Evolutionary conservation across 2,113 vertebrate genomes (phyloP).

Genomic region (Hydrolagus affinis): DNA sequence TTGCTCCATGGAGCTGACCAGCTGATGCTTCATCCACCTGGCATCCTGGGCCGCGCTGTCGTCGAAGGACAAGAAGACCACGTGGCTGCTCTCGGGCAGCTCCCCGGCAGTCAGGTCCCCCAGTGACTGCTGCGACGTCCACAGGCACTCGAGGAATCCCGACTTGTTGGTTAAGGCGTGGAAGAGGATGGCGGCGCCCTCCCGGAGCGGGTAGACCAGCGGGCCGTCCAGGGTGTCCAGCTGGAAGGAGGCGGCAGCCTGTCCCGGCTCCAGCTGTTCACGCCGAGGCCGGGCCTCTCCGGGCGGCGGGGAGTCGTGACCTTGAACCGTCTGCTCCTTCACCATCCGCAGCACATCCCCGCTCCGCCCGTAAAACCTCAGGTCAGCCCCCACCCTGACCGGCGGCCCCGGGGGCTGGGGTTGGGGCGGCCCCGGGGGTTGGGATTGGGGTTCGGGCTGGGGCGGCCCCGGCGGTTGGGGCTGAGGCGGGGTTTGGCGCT

Average conservation of each 20-base stretch:
- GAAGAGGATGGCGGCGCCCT: constrained; percentile 43
- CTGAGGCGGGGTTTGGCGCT: too few species aligned
- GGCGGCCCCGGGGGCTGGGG: too few species aligned
- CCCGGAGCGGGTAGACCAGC: constrained; percentile 45
- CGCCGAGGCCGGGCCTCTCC: background rate
- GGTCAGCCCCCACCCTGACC: background rate
- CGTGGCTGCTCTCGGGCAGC: constrained; percentile 45
- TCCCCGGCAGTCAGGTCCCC: constrained; percentile 43
- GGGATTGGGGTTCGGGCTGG: too few species aligned
- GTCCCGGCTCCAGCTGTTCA: constrained; percentile 48
- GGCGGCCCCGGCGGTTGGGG: too few species aligned
- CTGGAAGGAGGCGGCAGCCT: constrained; percentile 45
- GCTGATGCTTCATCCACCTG: constrained; percentile 59
- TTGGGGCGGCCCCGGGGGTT: too few species aligned
- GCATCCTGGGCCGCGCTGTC: constrained; percentile 50
- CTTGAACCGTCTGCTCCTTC: background rate
- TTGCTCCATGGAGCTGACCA: constrained; percentile 40
- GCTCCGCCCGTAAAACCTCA: background rate
- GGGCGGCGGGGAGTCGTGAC: background rate
- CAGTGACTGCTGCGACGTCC: constrained; percentile 52
- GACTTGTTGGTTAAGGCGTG: constrained; percentile 66
- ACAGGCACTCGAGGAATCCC: constrained; percentile 59
- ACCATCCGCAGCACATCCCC: background rate
- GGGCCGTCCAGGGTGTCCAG: constrained; percentile 54
- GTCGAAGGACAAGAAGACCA: constrained; percentile 59